These are phyloP conservation scores for Leptinotarsa defecta DNA, from an alignment of 1,140 invertebrate genomes.

Conservation along the genomic window DNA sequence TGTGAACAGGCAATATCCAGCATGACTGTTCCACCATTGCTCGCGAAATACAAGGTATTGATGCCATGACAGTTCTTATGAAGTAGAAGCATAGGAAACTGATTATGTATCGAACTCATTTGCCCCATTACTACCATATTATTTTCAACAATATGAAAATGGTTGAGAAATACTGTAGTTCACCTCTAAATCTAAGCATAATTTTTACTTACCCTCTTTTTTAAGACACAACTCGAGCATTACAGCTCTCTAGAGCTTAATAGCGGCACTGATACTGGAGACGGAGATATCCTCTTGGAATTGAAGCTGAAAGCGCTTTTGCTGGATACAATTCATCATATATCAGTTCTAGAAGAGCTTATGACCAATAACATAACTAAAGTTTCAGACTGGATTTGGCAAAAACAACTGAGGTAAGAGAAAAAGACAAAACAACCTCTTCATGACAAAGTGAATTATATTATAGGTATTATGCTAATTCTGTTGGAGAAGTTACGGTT, in stretches of 20 bases:
- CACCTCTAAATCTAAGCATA: too few species aligned
- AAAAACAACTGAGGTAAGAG: conserved; percentile 85
- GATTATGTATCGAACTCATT: too few species aligned
- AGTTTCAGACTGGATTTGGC: conserved; percentile 87
- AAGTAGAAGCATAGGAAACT: too few species aligned
- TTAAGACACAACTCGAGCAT: conserved; percentile 64
- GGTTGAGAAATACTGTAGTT: too few species aligned
- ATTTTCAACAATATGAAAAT: too few species aligned
- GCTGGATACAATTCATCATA: conserved; percentile 91
- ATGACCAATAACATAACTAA: conserved; percentile 69
- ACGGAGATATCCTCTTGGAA: conserved; percentile 55
- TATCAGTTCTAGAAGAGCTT: conserved; percentile 79
- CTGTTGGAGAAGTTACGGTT: conserved; percentile 64
- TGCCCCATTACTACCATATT: too few species aligned
- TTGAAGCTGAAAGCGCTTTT: conserved; percentile 79
- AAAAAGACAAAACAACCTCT: too few species aligned
- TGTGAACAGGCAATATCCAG: conserved; percentile 79
- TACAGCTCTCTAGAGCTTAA: conserved; percentile 65
- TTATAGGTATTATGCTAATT: conserved; percentile 63
- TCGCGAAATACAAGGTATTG: conserved; percentile 51
- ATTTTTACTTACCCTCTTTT: neutral
- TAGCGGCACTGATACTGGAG: conserved; percentile 38
- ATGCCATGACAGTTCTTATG: too few species aligned
- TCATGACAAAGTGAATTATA: neutral
- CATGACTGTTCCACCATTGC: conserved; percentile 64